Conservation (phyloP, 1,140 invertebrate species). For the Drosophila chauvacae region DNA sequence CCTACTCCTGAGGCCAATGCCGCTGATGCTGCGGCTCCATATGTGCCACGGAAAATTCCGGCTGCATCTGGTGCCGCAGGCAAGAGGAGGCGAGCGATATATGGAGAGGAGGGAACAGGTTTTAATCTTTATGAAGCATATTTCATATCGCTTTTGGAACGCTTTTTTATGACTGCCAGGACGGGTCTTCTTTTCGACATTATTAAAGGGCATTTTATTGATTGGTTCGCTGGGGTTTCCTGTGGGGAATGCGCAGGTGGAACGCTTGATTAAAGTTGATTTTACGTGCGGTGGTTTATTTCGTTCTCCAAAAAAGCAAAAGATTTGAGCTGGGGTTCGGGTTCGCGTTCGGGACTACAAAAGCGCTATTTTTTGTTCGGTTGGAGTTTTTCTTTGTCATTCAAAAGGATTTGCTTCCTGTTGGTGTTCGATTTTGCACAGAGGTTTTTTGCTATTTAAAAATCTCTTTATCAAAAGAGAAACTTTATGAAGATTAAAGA, state of each 20-base stretch:
- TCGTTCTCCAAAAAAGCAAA: slow-evolving; percentile 1
- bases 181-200: slow-evolving; percentile 45
- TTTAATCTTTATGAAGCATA: slow-evolving; percentile 59
- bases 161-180: slow-evolving; percentile 52
- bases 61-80: slow-evolving; percentile 41
- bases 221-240: slow-evolving; percentile 36
- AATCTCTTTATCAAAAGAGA: not conserved
- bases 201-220: slow-evolving; percentile 56
- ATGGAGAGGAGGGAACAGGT: slow-evolving; percentile 20
- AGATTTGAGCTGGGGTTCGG: not conserved
- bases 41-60: slow-evolving; percentile 28
- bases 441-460: not conserved
- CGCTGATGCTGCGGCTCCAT: slow-evolving; percentile 23
- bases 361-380: not conserved
- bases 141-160: slow-evolving; percentile 53
- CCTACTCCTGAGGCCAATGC: not conserved
- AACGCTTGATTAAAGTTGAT: slow-evolving; percentile 44
- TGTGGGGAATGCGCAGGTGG: slow-evolving; percentile 29
- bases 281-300: slow-evolving; percentile 34
- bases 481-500: not conserved
- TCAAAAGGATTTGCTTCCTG: slow-evolving; percentile 5
- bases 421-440: slow-evolving; percentile 2
- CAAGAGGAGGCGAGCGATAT: not conserved
- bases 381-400: slow-evolving; percentile 10
- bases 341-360: not conserved